Percentiles rank a stretch among this genome's conserved stretches.
Evolutionary conservation across 2,888 invertebrate species (phyloP).

Genomic region (Eristalis intricaria): DNA sequence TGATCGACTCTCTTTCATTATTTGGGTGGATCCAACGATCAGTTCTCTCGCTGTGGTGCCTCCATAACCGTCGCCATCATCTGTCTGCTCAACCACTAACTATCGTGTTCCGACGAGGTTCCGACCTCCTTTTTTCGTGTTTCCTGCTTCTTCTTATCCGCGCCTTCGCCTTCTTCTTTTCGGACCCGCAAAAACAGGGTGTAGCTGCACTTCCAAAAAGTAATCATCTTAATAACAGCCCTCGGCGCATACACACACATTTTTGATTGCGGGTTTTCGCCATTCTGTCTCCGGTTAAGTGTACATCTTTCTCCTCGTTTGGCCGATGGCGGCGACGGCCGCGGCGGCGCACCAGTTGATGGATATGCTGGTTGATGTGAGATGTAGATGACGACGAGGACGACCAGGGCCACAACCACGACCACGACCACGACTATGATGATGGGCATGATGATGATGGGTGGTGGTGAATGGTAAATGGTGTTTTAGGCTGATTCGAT

Average conservation of each 20-base stretch:
- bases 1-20: conserved; percentile 71
- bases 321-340: conserved; percentile 38
- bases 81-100: conserved; percentile 65
- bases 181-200: conserved; percentile 61
- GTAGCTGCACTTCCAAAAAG: conserved; percentile 71
- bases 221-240: conserved; percentile 72
- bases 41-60: conserved; percentile 34
- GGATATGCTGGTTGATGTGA: conserved; percentile 38
- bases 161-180: conserved; percentile 34
- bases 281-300: conserved; percentile 60
- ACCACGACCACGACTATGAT: conserved; percentile 26
- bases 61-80: conserved; percentile 61
- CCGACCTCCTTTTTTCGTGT: conserved; percentile 68
- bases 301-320: conserved; percentile 35
- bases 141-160: conserved; percentile 66
- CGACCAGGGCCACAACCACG: conserved; percentile 18
- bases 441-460: conserved; percentile 53
- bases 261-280: conserved; percentile 69
- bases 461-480: conserved; percentile 69
- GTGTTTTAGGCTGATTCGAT: conserved; percentile 68
- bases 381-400: conserved; percentile 49
- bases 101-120: conserved; percentile 65
- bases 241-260: conserved; percentile 60
- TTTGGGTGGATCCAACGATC: conserved; percentile 64
- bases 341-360: conserved; percentile 52